These are phyloP conservation scores for Peromyscus polionotus DNA, from an alignment of 2,113 vertebrate species.

Conservation along the genomic window DNA sequence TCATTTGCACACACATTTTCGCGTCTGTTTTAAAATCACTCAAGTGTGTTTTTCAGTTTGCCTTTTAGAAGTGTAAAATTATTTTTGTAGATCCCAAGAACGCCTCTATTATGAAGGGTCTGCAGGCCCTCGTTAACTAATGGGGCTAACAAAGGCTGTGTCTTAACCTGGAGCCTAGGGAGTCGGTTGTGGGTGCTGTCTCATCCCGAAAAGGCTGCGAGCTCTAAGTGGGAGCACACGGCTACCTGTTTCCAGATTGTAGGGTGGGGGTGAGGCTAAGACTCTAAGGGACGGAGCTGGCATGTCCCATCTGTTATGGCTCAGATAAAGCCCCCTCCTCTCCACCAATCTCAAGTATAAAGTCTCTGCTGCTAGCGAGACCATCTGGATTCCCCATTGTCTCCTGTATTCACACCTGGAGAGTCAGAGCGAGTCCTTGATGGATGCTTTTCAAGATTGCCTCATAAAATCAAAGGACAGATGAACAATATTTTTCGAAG, in stretches of 20 bases:
- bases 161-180: slow-evolving; percentile 42
- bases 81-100: background rate
- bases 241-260: slow-evolving; percentile 61
- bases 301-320: slow-evolving; percentile 69
- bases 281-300: slow-evolving; percentile 71
- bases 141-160: background rate
- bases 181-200: background rate
- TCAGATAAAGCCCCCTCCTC: slow-evolving; percentile 45
- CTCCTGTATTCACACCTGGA: slow-evolving; percentile 69
- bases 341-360: slow-evolving; percentile 65
- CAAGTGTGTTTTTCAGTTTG: slow-evolving; percentile 35
- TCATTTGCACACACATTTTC: background rate
- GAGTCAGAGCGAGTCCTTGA: slow-evolving; percentile 63
- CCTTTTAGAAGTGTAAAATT: slow-evolving; percentile 58
- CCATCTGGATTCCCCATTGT: slow-evolving; percentile 73
- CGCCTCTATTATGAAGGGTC: slow-evolving; percentile 26
- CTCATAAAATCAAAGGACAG: slow-evolving; percentile 74
- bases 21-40: background rate
- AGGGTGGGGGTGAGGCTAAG: slow-evolving; percentile 52
- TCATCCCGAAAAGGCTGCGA: background rate
- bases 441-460: slow-evolving; percentile 63
- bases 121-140: slow-evolving; percentile 6
- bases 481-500: slow-evolving; percentile 64
- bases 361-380: slow-evolving; percentile 17
- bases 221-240: background rate